Evolutionary conservation across 35 echinoderm and acorn worm species (phyloP).

Genomic region (Diadema setosum): DNA sequence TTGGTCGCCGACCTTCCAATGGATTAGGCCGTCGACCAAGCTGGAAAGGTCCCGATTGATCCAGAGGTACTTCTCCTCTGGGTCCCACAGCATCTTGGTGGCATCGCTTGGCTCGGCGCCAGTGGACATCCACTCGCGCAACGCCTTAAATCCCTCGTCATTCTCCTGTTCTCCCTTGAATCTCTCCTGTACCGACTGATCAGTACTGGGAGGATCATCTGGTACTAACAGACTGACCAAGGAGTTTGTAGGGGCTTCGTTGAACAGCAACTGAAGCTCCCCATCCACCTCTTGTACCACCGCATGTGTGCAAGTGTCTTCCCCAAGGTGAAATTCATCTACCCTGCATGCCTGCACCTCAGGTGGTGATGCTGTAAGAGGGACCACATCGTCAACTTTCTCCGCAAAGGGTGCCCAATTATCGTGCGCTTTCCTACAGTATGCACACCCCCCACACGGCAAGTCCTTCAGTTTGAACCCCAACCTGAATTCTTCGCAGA

Average conservation of each 20-base stretch:
- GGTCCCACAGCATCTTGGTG: neutral
- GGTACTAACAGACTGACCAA: too few species aligned
- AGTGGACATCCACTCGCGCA: neutral
- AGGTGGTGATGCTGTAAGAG: neutral
- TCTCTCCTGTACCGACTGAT: too few species aligned
- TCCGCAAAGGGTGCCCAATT: slow-evolving; percentile 30
- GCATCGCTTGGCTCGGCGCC: neutral
- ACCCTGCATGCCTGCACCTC: too few species aligned
- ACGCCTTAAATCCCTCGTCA: neutral
- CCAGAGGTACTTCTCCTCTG: slow-evolving; percentile 6
- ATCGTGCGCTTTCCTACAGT: slow-evolving; percentile 31
- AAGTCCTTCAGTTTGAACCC: neutral
- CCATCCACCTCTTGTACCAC: too few species aligned
- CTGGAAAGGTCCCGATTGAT: slow-evolving; percentile 21
- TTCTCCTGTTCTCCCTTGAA: neutral
- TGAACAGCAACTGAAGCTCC: too few species aligned
- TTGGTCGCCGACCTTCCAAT: neutral
- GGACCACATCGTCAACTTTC: slow-evolving; percentile 39
- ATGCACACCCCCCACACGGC: slow-evolving; percentile 41
- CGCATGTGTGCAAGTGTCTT: too few species aligned
- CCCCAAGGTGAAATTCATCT: too few species aligned
- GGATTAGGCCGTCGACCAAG: neutral
- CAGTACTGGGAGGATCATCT: too few species aligned
- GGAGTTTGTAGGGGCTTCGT: too few species aligned
- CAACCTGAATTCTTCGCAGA: neutral